These are phyloP conservation scores for Agrilus mali DNA, from an alignment of 2,888 invertebrate species.

Conservation along the genomic window DNA sequence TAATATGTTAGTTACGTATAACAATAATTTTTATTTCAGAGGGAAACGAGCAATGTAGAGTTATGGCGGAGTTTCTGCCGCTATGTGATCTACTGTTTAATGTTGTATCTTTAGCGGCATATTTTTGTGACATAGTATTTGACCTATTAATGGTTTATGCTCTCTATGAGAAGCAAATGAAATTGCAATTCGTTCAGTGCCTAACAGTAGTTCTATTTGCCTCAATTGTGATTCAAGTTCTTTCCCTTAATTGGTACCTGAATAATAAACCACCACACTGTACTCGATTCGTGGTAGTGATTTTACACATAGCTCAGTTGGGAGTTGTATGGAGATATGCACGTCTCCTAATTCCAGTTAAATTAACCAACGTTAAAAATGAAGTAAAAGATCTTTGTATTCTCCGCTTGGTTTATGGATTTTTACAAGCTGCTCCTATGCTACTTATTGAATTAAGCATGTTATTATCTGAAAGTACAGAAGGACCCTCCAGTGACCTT, in stretches of 20 bases:
- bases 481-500: conserved; percentile 54
- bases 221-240: conserved; percentile 59
- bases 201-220: conserved; percentile 61
- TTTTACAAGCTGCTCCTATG: conserved; percentile 83
- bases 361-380: conserved; percentile 68
- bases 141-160: conserved; percentile 79
- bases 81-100: conserved; percentile 86
- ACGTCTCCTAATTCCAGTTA: conserved; percentile 70
- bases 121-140: conserved; percentile 85
- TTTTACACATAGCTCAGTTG: conserved; percentile 54
- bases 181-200: conserved; percentile 53
- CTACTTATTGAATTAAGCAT: conserved; percentile 69
- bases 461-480: conserved; percentile 35
- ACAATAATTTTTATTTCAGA: too few species aligned
- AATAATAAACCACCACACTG: conserved; percentile 36
- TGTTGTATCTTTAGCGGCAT: conserved; percentile 77
- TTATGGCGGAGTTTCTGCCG: conserved; percentile 74
- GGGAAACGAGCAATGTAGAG: conserved; percentile 11
- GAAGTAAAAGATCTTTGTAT: conserved; percentile 66
- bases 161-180: conserved; percentile 54
- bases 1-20: too few species aligned
- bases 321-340: conserved; percentile 75
- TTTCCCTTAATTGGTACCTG: conserved; percentile 66
- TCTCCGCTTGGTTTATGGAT: conserved; percentile 73
- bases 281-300: conserved; percentile 40